phyloP scores from a whole-genome alignment of 2,888 invertebrate species.

The Eurytoma californica region DNA sequence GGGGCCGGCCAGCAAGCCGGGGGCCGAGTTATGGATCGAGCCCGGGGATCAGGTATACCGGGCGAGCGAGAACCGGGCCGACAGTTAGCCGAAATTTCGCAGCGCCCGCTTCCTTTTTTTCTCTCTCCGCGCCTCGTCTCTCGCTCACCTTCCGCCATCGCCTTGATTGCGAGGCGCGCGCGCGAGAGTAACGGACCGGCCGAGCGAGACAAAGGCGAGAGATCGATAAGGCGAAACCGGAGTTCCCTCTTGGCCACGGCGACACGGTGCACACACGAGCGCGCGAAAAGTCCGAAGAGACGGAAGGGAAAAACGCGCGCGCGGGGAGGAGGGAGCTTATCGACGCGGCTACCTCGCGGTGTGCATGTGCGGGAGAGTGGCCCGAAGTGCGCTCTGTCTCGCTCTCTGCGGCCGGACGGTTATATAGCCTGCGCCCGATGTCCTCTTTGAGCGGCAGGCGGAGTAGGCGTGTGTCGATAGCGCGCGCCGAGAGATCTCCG shows the following conservation, averaged over 20 bases:
- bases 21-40: background rate
- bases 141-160: background rate
- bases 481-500: constrained; percentile 60
- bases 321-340: background rate
- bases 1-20: background rate
- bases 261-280: background rate
- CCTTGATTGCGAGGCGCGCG: background rate
- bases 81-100: background rate
- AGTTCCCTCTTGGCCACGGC: background rate
- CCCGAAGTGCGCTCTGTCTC: constrained; percentile 24
- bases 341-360: background rate
- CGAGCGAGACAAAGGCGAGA: constrained; percentile 14
- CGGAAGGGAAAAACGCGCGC: background rate
- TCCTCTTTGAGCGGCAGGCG: constrained; percentile 28
- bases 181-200: background rate
- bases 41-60: background rate
- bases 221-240: constrained; percentile 3
- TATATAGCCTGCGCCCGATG: constrained; percentile 1
- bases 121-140: background rate
- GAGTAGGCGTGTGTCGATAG: constrained; percentile 72
- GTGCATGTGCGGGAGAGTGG: background rate
- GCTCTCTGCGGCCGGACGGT: constrained; percentile 56
- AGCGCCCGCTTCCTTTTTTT: background rate
- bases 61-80: background rate
- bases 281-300: background rate